Conservation (phyloP, 1,140 invertebrate species). For the Papilio aristodemus region DNA sequence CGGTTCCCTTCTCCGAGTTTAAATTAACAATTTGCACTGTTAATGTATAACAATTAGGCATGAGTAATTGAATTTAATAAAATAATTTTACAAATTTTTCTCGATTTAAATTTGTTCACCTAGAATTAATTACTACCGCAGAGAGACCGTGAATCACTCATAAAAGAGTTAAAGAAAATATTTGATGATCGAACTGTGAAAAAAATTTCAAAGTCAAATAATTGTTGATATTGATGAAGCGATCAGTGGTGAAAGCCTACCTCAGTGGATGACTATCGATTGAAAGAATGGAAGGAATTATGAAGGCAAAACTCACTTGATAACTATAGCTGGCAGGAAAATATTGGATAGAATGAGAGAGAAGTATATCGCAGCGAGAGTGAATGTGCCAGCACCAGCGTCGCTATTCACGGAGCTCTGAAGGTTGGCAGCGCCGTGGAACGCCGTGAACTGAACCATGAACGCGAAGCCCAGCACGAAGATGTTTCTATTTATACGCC, state of each 20-base stretch:
- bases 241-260: too few species aligned
- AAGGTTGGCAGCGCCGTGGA: constrained; percentile 89
- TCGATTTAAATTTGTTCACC: too few species aligned
- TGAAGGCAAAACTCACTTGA: constrained; percentile 84
- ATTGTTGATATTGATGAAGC: too few species aligned
- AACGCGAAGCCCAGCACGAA: constrained; percentile 88
- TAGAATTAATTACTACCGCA: too few species aligned
- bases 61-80: constrained; percentile 4
- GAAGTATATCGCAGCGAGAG: constrained; percentile 88
- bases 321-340: constrained; percentile 88
- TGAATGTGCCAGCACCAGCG: constrained; percentile 85
- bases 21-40: constrained; percentile 5
- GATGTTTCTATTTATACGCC: constrained; percentile 87
- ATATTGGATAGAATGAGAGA: constrained; percentile 91
- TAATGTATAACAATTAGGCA: neutral
- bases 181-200: too few species aligned
- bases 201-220: too few species aligned
- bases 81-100: neutral
- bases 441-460: constrained; percentile 91
- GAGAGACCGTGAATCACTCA: too few species aligned
- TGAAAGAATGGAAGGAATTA: too few species aligned
- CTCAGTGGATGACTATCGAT: too few species aligned
- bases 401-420: constrained; percentile 88
- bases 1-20: constrained; percentile 22
- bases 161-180: too few species aligned